phyloP scores from a whole-genome alignment of 2,113 vertebrate species.

The Melospiza melodia region DNA sequence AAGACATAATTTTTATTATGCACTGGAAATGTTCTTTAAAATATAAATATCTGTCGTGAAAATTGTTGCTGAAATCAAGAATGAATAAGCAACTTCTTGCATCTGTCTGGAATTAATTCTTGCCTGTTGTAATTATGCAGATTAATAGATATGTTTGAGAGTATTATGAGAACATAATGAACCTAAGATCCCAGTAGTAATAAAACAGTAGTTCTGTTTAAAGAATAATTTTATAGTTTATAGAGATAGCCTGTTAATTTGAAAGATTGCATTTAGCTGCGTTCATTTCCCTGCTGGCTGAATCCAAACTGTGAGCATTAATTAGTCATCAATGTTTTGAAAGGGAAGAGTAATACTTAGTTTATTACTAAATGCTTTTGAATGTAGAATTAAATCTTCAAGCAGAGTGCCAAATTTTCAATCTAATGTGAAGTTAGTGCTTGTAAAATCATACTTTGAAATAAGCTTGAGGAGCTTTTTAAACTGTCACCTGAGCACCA shows the following conservation, averaged over 20 bases:
- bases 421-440: neutral
- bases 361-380: conserved; percentile 30
- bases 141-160: conserved; percentile 36
- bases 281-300: conserved; percentile 42
- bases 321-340: conserved; percentile 42
- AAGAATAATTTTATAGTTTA: conserved; percentile 28
- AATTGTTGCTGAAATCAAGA: neutral
- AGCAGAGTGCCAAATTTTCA: neutral
- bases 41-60: neutral
- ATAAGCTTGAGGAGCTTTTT: neutral
- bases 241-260: conserved; percentile 41
- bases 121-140: conserved; percentile 33
- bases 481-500: neutral
- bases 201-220: conserved; percentile 32
- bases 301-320: conserved; percentile 39
- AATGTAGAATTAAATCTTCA: neutral
- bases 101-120: conserved; percentile 36
- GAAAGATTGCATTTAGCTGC: neutral
- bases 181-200: conserved; percentile 27
- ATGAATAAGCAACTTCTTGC: neutral
- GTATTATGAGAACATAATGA: conserved; percentile 49
- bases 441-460: neutral
- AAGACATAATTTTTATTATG: neutral
- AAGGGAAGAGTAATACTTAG: conserved; percentile 12
- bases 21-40: neutral